Evolutionary conservation across 2,113 vertebrate species (phyloP).

Genomic region (Hemichromis elongatus): DNA sequence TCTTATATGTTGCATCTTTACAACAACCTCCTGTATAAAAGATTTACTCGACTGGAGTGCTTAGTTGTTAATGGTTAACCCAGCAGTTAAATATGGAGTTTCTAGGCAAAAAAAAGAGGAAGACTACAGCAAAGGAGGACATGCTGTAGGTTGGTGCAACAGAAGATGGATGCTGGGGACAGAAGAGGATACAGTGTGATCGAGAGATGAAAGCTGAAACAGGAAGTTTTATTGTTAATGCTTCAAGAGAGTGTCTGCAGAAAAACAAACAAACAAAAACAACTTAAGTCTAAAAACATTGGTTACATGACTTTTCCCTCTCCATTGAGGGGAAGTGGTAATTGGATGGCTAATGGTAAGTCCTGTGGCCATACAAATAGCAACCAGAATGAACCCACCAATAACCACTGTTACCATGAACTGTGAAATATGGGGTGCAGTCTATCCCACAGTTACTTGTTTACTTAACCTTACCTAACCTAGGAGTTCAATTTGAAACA

Average conservation of each 20-base stretch:
- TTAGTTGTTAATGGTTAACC: not conserved
- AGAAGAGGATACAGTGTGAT: not conserved
- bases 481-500: not conserved
- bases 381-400: not conserved
- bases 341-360: not conserved
- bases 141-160: not conserved
- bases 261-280: not conserved
- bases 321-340: not conserved
- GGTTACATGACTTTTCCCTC: not conserved
- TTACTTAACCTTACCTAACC: not conserved
- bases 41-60: not conserved
- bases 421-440: not conserved
- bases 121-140: not conserved
- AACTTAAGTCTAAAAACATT: not conserved
- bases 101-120: not conserved
- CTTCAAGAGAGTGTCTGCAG: not conserved
- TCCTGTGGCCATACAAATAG: too few species aligned
- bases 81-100: not conserved
- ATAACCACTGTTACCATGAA: not conserved
- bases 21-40: not conserved
- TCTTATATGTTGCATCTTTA: not conserved
- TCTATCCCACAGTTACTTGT: not conserved
- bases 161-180: not conserved
- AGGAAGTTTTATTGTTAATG: not conserved
- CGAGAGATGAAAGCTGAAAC: not conserved